Percentiles rank a stretch among this genome's conserved stretches.
phyloP scores from a whole-genome alignment of 1,140 invertebrate genomes.

The Papilio glaucus region DNA sequence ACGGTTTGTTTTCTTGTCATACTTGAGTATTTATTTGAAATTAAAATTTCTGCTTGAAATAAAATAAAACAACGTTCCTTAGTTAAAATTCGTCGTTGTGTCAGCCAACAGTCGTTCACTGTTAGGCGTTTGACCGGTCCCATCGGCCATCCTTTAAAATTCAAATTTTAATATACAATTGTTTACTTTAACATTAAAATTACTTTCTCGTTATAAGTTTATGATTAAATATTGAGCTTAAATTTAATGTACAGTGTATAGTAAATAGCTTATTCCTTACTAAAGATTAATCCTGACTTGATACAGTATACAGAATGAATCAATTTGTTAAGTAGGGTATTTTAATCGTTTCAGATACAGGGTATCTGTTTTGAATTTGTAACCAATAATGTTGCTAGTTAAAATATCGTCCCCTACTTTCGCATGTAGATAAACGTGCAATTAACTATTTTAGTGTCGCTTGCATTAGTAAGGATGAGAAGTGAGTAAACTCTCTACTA shows the following conservation, averaged over 20 bases:
- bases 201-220: too few relatives aligned
- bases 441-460: constrained; percentile 14
- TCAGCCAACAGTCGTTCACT: too few relatives aligned
- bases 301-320: constrained; percentile 28
- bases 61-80: too few relatives aligned
- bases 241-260: background rate
- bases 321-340: constrained; percentile 25
- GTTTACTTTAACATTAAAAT: too few relatives aligned
- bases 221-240: too few relatives aligned
- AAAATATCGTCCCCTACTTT: constrained; percentile 23
- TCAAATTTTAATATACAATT: too few relatives aligned
- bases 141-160: too few relatives aligned
- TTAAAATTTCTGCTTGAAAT: too few relatives aligned
- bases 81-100: too few relatives aligned
- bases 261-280: background rate
- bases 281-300: background rate
- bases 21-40: too few relatives aligned
- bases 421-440: constrained; percentile 13
- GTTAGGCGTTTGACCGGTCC: too few relatives aligned
- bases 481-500: background rate
- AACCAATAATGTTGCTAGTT: constrained; percentile 25
- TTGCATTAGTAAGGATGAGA: background rate
- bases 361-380: constrained; percentile 24
- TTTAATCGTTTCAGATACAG: constrained; percentile 35
- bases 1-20: too few relatives aligned